Evolutionary conservation across 2,113 vertebrate genomes (phyloP).

Genomic region (Pterocles gutturalis): DNA sequence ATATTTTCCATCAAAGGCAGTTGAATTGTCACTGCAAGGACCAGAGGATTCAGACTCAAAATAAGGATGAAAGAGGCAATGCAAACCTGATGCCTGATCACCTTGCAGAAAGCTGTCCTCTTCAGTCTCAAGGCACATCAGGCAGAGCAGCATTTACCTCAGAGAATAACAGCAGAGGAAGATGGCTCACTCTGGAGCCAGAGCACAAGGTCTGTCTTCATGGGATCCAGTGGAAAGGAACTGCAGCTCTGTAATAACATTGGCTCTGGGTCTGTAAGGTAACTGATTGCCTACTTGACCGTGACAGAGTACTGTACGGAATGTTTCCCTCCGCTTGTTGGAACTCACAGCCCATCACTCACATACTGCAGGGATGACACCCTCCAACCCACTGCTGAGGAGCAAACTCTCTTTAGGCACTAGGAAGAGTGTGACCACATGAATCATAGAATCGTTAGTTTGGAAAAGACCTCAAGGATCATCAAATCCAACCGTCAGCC

Average conservation of each 20-base stretch:
- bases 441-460: too few relatives aligned
- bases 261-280: neutral
- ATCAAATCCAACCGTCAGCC: too few relatives aligned
- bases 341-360: neutral
- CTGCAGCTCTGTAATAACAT: neutral
- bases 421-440: neutral
- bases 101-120: neutral
- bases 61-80: neutral
- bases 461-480: too few relatives aligned
- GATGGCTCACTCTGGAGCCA: neutral
- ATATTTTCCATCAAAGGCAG: neutral
- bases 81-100: neutral
- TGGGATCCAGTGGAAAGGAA: neutral
- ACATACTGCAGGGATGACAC: neutral
- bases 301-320: neutral
- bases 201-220: neutral
- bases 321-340: neutral
- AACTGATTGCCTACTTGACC: neutral
- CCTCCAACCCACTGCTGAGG: neutral
- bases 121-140: neutral
- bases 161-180: neutral
- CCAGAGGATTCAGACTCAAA: neutral
- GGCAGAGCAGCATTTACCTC: neutral
- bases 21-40: neutral
- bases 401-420: neutral